Percentiles rank a stretch among this genome's conserved stretches.
Evolutionary conservation across 2,888 invertebrate genomes (phyloP).

Genomic region (Lymantria monacha): DNA sequence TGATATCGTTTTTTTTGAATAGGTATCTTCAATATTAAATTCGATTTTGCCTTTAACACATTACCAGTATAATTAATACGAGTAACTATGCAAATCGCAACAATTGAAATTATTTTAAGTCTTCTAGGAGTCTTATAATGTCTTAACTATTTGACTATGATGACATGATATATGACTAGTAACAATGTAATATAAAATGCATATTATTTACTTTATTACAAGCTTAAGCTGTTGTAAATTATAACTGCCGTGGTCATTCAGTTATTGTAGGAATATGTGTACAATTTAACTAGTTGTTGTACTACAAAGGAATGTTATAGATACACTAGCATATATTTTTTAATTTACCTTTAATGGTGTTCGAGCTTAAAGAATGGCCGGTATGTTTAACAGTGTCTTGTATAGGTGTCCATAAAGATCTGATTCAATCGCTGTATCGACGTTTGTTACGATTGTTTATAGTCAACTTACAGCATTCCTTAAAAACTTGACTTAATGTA

Average conservation of each 20-base stretch:
- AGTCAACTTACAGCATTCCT: constrained; percentile 9
- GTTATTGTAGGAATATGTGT: constrained; percentile 4
- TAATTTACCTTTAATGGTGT: constrained; percentile 30
- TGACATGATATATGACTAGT: no score
- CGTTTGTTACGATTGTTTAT: constrained; percentile 11
- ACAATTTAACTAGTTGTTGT: constrained; percentile 14
- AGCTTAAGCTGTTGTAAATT: constrained; percentile 31
- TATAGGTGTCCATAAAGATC: constrained; percentile 25
- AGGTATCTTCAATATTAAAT: no score
- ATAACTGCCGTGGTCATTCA: constrained; percentile 46
- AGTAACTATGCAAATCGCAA: background rate
- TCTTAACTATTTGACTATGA: no score
- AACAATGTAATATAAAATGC: constrained; percentile 33
- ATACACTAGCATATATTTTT: background rate
- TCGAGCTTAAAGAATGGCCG: constrained; percentile 29
- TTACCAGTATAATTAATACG: background rate
- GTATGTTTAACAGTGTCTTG: constrained; percentile 16
- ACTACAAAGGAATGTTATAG: constrained; percentile 32
- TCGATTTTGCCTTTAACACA: no score
- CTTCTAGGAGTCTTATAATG: background rate
- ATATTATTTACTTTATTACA: background rate
- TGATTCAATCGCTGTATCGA: constrained; percentile 12
- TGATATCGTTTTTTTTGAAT: no score
- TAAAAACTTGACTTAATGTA: constrained; percentile 3
- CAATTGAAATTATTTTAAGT: background rate